Percentiles rank a stretch among this genome's conserved stretches.
phyloP scores from a whole-genome alignment of 2,888 invertebrate genomes.

The Drosophila helvetica region DNA sequence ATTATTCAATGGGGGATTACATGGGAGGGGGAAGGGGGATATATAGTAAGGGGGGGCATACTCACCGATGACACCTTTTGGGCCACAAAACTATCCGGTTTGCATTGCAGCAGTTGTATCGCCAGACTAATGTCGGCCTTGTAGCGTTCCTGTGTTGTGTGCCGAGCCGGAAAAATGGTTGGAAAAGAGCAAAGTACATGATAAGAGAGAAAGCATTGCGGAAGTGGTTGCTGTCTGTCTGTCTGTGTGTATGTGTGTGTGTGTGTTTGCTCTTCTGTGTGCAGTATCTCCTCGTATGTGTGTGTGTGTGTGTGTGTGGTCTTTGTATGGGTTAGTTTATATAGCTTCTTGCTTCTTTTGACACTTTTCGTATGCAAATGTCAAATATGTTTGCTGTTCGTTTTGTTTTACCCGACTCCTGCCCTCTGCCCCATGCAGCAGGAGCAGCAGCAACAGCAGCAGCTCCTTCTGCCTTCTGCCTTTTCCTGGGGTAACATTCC shows the following conservation, averaged over 20 bases:
- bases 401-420: conserved; percentile 43
- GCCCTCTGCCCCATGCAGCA: conserved; percentile 15
- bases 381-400: conserved; percentile 69
- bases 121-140: conserved; percentile 96
- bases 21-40: neutral
- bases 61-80: conserved; percentile 95
- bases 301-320: neutral
- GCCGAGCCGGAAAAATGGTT: conserved; percentile 6
- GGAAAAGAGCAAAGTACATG: conserved; percentile 23
- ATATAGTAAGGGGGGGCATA: conserved; percentile 57
- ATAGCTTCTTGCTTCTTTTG: conserved; percentile 56
- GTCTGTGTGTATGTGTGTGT: conserved; percentile 16
- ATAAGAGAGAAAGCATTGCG: conserved; percentile 60
- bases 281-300: neutral
- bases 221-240: conserved; percentile 38
- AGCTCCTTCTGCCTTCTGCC: conserved; percentile 7
- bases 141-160: conserved; percentile 90
- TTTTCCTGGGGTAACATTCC: neutral
- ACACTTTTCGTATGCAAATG: conserved; percentile 76
- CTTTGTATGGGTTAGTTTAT: conserved; percentile 37
- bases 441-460: neutral
- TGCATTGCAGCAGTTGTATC: conserved; percentile 96
- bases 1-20: neutral
- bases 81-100: conserved; percentile 96
- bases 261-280: conserved; percentile 10